Evolutionary conservation across 1,140 invertebrate species (phyloP), one percentile per base, ranked within the genome.

Genomic region (Drosophila seguyi): DNA sequence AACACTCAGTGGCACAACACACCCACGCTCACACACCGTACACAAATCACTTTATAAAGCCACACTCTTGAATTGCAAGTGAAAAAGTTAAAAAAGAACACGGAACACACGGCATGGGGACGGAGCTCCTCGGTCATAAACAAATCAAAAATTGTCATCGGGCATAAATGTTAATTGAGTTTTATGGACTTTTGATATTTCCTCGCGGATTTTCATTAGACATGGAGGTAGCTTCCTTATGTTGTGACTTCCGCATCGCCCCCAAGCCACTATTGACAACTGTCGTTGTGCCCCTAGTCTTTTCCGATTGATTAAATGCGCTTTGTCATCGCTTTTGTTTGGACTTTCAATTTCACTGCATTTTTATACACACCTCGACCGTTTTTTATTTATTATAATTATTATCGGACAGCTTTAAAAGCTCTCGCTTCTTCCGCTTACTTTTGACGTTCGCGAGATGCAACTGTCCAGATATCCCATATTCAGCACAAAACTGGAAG

Each of bases 381-480:
- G 39, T 13, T 25, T 27, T 22, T 45, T 27, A 55, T 11, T 57
- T 73, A 61, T 69, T 71, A 62, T 79, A 79, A 83, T 83, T 83
- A 75, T 75, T 75, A 55, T 34, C 41, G 59, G 56, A 79, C 66
- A 61, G 65, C 36, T 48, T 63, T 47, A 65, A 79, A 59, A 84
- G 75, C 81, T 79, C 83, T 84, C 76, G 79, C 81, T 72, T 84
- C 81, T 79, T 84, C 81, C 81, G 75, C 65, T 75, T 75, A 68
- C 50, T 52, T 31, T 67, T 56, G 67, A 47, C 25, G 67, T 10
- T 48, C 67, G 50, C 39, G 36, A 56, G 67, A 71, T 71, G 67
- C 55, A 75, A 75, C 47, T 72, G 55, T 58, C 44, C 41, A 62
- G 62, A 48, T 69, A 63, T 59, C 45, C 41, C 29, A 75, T 29